Evolutionary conservation across 2,888 invertebrate species (phyloP), one percentile per base, ranked within the genome.

Genomic region (Strigamia transsilvanica): DNA sequence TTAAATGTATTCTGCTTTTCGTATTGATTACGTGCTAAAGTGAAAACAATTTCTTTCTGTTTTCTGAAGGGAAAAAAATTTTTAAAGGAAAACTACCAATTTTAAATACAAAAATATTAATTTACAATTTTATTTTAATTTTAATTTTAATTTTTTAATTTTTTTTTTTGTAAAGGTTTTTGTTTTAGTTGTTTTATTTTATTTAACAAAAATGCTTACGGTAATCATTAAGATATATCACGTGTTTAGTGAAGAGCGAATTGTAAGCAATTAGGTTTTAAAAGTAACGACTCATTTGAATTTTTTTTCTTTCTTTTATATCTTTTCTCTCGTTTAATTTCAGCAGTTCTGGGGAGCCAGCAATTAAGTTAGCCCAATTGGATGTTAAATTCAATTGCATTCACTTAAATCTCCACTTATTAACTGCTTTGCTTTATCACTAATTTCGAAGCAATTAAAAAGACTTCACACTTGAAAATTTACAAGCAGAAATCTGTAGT

Each of bases 231-330:
- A 61, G 66, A 66, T 15, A 15, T 23, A 66, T 66, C 66, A 66
- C 15, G 32, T 66, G 32, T 32, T 66, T 66, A 66, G 66, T 66
- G 66, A 66, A 66, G 23, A 66, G 66, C 23, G 66, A 66, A 32
- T 66, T 66, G 66, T 66, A 66, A 66, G 66, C 66, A 66, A 66
- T 66, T 66, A 66, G 66, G 66, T 66, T 66, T 66, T 66, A 66
- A 66, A 66, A 66, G 66, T 66, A 66, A 66, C 66, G 66, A 66
- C 66, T 66, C 66, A 66, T 66, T 66, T 66, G 66, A 66, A 66
- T 13, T 66, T 66, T 66, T 66, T 66, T 66, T 27, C 66, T 66
- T 23, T 23, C 66, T 27, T 66, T 66, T 66, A 66, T 66, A 66
- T 66, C 66, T 66, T 66, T 32, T 15, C 32, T 27, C 66, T 66